Evolutionary conservation across 2,888 invertebrate species (phyloP), one percentile per base, ranked within the genome.

Genomic region (Octodonta nipae): DNA sequence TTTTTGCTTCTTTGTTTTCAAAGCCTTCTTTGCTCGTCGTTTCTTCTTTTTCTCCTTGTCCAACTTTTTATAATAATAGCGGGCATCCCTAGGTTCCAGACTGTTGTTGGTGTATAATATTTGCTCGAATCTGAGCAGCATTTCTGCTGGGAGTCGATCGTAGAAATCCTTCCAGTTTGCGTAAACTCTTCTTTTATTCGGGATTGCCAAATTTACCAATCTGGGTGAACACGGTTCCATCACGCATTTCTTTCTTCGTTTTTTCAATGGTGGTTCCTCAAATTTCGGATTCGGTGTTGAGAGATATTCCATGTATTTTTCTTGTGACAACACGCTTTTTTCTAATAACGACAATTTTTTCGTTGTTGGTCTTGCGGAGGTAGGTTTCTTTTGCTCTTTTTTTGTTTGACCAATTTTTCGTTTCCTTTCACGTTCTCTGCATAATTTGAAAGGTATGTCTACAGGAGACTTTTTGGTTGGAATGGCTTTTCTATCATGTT

Each of bases 101-200:
- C 49, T 53, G 28, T 51, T 47, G 24, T 54, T 50, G 2, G 51
- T 51, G 28, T 51, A 51, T 8, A 59, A 39, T 14, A 56, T 46
- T 30, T 53, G 47, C 22, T 58, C 49, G 26, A 52, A 48, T 34
- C 54, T 39, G 13, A 47, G 31, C 8, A 57, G 33, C 26, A 46
- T 40, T 29, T 54, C 52, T 1, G 49, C 32, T 1, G 54, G 47
- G 22, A 58, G 34, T 7, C 43, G 15, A 4, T 40, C 13, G 14
- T 46, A 39, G 35, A 45, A 55, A 4, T 47, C 44, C 35, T 47
- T 50, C 57, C 57, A 58, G 17, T 47, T 54, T 4, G 39, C 37
- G 13, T 46, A 52, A 11, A 58, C 51, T 12, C 39, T 45, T 13
- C 47, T 32, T 38, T 54, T 56, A 4, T 41, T 47, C 1, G 58